Base-by-base conservation (phyloP, 2,113 vertebrate genomes). In the Typhlomys cinereus region DNA sequence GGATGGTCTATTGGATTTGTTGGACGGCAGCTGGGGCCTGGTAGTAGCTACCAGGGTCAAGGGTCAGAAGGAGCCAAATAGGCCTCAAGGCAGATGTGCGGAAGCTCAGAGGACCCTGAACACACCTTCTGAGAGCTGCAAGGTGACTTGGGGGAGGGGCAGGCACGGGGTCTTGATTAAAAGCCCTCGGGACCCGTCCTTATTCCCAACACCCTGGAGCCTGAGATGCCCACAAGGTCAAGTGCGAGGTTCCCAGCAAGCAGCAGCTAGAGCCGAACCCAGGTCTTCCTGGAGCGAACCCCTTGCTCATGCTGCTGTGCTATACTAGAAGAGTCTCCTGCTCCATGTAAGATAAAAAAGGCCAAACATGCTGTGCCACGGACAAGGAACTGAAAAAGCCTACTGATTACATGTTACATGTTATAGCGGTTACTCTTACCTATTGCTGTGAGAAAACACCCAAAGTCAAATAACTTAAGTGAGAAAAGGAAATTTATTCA, bases 1-100 rank as follows among this genome's bases (percentile, higher is more conserved):
- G 73, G 15, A 0, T 13, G 61, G 39, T 0, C 1, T 10, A 34
- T 27, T 46, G 6, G 46, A 52, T 4, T 25, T 67, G 48, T n/a
- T 36, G 27, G 61, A 44, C 41, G 31, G 48, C 1, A 59, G 64
- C 13, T 2, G 0, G 27, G 31, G 21, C 12, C 54, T 3, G 50
- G n/a, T 23, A 48, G 81, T 11, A 86, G 50, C 21, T 17, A 14
- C 54, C 10, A 34, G 73, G 64, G 36, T 23, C 6, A 23, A 73
- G 21, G 27, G 34, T 25, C 44, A 41, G n/a, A 75, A 44, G 39
- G 44, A 62, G 69, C 34, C 89, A 59, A 52, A 61, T 2, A 62
- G 31, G 61, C 11, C 34, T 54, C 25, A 7, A 15, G 23, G 46
- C 34, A 14, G 3, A 20, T 12, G 5, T 20, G 4, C 44, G 64